These are phyloP conservation scores for Podarcis lilfordi DNA, from an alignment of 2,797 vertebrate genomes.

Conservation along the genomic window DNA sequence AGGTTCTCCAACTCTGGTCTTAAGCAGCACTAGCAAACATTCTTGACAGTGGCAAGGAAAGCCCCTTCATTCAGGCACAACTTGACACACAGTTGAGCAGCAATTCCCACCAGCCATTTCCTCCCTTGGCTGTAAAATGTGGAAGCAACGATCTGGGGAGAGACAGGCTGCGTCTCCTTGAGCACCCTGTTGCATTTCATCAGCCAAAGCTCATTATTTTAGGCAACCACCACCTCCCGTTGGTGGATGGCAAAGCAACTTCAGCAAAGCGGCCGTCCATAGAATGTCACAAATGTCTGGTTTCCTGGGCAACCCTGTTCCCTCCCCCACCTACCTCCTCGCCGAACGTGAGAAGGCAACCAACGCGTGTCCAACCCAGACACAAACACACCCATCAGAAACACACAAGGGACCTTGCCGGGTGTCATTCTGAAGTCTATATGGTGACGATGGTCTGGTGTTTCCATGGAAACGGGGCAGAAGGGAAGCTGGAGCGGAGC, in stretches of 20 bases:
- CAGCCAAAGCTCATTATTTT: background rate
- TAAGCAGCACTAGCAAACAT: background rate
- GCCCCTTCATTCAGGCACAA: background rate
- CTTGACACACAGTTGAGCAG: background rate
- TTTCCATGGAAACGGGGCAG: slow-evolving; percentile 75
- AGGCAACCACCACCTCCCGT: background rate
- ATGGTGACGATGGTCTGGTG: slow-evolving; percentile 41
- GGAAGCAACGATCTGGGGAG: background rate
- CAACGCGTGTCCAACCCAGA: background rate
- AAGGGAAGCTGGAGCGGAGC: slow-evolving; percentile 27
- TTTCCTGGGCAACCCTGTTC: slow-evolving; percentile 69
- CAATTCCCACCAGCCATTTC: background rate
- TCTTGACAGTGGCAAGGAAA: background rate
- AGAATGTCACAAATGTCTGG: slow-evolving; percentile 47
- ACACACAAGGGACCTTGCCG: background rate
- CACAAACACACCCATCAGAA: background rate
- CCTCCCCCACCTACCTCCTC: slow-evolving; percentile 30
- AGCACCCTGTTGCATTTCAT: rapidly evolving
- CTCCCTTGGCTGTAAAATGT: background rate
- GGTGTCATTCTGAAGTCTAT: background rate
- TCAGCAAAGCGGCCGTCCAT: slow-evolving; percentile 30
- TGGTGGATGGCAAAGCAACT: background rate
- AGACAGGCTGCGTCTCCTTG: rapidly evolving
- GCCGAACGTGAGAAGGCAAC: slow-evolving; percentile 37
- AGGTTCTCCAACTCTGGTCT: no score